phyloP scores from a whole-genome alignment of 2,113 vertebrate species.

The Orycteropus afer region DNA sequence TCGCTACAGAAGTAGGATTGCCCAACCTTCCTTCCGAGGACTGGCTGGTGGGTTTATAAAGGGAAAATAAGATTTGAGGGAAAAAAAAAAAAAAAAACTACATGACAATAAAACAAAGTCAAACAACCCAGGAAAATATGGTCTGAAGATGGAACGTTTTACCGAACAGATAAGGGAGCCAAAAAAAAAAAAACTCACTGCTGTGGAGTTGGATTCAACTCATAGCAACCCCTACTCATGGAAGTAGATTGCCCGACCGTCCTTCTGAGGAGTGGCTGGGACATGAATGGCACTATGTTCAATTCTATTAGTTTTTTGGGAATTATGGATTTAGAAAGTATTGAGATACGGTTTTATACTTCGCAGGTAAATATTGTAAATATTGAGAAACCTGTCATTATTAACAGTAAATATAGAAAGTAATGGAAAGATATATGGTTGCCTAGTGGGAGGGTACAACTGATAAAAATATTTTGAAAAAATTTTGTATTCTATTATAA shows the following conservation, averaged over 20 bases:
- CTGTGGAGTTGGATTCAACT: no score
- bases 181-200: no score
- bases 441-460: background rate
- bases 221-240: no score
- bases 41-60: no score
- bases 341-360: background rate
- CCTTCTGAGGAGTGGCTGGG: no score
- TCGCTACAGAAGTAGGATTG: no score
- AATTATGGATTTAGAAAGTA: background rate
- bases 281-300: background rate
- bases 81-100: no score
- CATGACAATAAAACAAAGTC: background rate
- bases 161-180: background rate
- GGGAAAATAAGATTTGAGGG: background rate
- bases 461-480: background rate
- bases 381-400: background rate
- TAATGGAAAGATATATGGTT: background rate
- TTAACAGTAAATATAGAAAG: background rate
- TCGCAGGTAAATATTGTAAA: background rate
- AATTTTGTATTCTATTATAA: background rate
- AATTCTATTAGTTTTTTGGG: background rate
- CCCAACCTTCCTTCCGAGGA: no score
- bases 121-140: background rate
- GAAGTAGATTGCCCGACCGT: no score
- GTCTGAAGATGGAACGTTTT: background rate